A percentile compares a stretch with the other conserved stretches of the same genome.
Conservation (phyloP, 2,797 vertebrate genomes). For the Hybognathus amarus region DNA sequence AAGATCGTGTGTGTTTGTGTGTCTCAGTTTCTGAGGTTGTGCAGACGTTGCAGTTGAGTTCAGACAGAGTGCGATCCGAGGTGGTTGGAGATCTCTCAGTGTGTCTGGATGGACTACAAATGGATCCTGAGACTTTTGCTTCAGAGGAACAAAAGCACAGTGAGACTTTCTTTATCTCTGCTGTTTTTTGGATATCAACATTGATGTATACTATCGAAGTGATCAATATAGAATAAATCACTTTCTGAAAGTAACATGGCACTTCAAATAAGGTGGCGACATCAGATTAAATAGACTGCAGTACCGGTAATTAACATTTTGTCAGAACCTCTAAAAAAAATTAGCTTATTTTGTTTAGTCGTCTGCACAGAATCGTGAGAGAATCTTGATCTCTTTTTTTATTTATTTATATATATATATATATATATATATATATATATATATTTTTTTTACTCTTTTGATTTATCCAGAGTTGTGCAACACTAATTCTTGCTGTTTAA, state of each 20-base stretch:
- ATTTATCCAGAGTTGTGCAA: background rate
- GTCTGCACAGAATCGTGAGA: too few relatives aligned
- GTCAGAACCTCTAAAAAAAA: too few relatives aligned
- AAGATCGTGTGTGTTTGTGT: background rate
- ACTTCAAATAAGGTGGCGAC: too few relatives aligned
- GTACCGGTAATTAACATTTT: too few relatives aligned
- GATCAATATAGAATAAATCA: background rate
- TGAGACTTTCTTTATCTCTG: slow-evolving; percentile 56
- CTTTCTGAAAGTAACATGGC: too few relatives aligned
- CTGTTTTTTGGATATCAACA: background rate
- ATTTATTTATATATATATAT: too few relatives aligned
- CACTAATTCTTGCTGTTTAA: background rate
- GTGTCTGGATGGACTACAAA: slow-evolving; percentile 90
- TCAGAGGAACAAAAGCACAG: slow-evolving; percentile 73
- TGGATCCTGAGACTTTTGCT: slow-evolving; percentile 83
- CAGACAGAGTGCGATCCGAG: slow-evolving; percentile 87
- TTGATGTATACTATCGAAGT: background rate
- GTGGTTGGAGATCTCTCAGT: slow-evolving; percentile 92
- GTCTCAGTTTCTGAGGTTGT: slow-evolving; percentile 90
- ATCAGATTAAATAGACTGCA: background rate
- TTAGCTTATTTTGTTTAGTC: background rate
- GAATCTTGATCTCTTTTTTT: background rate
- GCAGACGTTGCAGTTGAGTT: slow-evolving; percentile 86
- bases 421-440: too few relatives aligned
- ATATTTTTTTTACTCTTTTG: too few relatives aligned